Evolutionary conservation across 2,888 invertebrate species (phyloP).

Genomic region (Microchrysa polita): DNA sequence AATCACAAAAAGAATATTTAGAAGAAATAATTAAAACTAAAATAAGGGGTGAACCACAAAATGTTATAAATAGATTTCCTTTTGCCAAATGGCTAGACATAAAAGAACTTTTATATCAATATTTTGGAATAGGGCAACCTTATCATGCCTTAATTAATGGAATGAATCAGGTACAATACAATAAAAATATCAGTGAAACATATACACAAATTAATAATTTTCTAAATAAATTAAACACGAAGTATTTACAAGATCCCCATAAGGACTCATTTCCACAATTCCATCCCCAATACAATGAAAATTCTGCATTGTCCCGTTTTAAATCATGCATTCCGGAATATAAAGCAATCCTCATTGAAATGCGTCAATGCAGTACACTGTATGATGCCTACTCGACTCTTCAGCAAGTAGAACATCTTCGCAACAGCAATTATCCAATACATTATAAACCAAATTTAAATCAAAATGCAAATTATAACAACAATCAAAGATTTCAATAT

Average conservation of each 20-base stretch:
- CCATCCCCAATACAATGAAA: slow-evolving; percentile 10
- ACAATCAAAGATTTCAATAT: no score
- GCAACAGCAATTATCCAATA: no score
- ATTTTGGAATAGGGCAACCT: slow-evolving; percentile 3
- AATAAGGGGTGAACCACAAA: slow-evolving; percentile 25
- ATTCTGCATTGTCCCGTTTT: not conserved
- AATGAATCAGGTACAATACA: slow-evolving; percentile 8
- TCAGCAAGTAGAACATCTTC: no score
- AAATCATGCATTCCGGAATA: slow-evolving; percentile 8
- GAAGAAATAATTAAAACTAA: slow-evolving; percentile 10
- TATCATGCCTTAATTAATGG: slow-evolving; percentile 1
- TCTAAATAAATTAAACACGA: no score
- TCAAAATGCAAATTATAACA: not conserved
- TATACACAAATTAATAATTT: no score
- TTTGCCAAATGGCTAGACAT: slow-evolving; percentile 11
- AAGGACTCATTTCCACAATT: slow-evolving; percentile 13
- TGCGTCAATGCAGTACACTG: no score
- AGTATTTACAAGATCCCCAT: slow-evolving; percentile 20
- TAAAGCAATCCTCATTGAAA: not conserved
- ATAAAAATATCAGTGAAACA: no score
- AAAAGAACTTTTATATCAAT: slow-evolving; percentile 13
- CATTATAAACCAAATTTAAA: no score
- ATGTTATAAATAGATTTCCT: not conserved
- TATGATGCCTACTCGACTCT: no score
- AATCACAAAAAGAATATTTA: slow-evolving; percentile 4